Percentiles rank a stretch among this genome's conserved stretches.
Evolutionary conservation across 2,888 invertebrate species (phyloP).

Genomic region (Oxystoma pomonae): DNA sequence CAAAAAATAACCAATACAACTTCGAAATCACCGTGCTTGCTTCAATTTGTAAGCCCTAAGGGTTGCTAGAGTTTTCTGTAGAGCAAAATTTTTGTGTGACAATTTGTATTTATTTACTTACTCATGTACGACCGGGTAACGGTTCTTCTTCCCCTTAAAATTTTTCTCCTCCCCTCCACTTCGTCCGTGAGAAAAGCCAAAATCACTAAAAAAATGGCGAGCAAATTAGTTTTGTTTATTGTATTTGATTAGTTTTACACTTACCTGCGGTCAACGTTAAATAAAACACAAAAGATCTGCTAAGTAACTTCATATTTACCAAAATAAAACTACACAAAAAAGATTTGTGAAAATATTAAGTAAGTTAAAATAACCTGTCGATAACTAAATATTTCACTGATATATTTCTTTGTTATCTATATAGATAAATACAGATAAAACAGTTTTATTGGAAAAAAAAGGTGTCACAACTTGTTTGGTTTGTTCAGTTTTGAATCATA

Average conservation of each 20-base stretch:
- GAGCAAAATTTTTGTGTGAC: no score
- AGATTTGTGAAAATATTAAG: neutral
- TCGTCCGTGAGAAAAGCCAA: slow-evolving; percentile 62
- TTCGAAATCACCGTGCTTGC: no score
- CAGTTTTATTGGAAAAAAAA: no score
- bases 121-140: slow-evolving; percentile 74
- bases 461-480: no score
- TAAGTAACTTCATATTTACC: slow-evolving; percentile 20
- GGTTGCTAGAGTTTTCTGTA: no score
- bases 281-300: slow-evolving; percentile 21
- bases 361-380: neutral
- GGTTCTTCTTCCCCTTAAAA: slow-evolving; percentile 72
- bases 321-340: neutral
- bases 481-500: no score
- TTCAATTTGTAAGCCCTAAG: no score
- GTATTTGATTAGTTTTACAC: neutral
- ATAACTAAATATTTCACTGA: neutral
- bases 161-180: slow-evolving; percentile 72
- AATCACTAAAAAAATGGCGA: slow-evolving; percentile 53
- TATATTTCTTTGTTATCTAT: neutral
- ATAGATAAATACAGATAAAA: no score
- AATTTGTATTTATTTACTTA: no score
- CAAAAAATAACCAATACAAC: no score
- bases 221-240: neutral
- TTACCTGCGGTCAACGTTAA: slow-evolving; percentile 27